Percentiles rank a stretch among this genome's conserved stretches.
phyloP scores from a whole-genome alignment of 2,113 vertebrate species.

The Miniopterus natalensis region DNA sequence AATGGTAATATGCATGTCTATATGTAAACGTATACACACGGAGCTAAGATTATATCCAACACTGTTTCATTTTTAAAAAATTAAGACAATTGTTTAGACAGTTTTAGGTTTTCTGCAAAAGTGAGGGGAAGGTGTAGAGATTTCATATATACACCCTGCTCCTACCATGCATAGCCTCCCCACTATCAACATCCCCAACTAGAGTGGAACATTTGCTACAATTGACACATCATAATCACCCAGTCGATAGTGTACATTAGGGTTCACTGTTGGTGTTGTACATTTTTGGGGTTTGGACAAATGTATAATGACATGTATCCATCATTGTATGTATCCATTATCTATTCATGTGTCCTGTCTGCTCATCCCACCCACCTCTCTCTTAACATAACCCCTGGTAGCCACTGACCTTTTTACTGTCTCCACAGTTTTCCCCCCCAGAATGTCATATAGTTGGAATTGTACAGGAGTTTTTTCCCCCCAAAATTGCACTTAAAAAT shows the following conservation, averaged over 20 bases:
- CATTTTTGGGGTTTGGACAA: not conserved
- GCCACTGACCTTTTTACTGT: not conserved
- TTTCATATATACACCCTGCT: not conserved
- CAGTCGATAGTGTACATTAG: not conserved
- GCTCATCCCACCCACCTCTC: not conserved
- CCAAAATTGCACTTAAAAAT: not conserved
- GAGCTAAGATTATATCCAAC: not conserved
- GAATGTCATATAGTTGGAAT: not conserved
- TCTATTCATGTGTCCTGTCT: not conserved
- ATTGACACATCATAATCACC: not conserved
- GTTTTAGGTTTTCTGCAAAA: not conserved
- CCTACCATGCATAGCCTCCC: not conserved
- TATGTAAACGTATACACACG: not conserved
- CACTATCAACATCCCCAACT: not conserved
- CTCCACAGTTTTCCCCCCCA: not conserved
- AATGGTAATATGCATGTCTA: not conserved
- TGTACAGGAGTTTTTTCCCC: not conserved
- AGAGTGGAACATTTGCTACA: not conserved
- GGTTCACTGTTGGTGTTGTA: not conserved
- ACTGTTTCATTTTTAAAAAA: not conserved
- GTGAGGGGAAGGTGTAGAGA: not conserved
- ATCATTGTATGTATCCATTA: not conserved
- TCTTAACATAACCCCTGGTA: not conserved
- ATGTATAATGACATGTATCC: not conserved
- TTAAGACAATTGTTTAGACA: not conserved